These are phyloP conservation scores for Caenorhabditis tropicalis DNA, from an alignment of 1,140 invertebrate genomes.

Conservation along the genomic window DNA sequence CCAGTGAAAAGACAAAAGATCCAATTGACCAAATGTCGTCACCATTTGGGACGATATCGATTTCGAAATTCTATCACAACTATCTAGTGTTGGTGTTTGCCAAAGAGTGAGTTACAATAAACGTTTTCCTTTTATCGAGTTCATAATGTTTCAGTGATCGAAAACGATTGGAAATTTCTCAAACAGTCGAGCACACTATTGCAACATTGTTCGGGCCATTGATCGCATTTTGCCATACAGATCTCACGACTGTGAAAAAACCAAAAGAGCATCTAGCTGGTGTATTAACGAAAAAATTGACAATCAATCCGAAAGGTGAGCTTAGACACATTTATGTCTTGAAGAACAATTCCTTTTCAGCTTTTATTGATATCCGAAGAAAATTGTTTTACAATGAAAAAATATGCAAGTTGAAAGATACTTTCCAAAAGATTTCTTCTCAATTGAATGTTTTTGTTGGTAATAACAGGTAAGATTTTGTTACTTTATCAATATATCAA, in stretches of 20 bases:
- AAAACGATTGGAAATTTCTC: neutral
- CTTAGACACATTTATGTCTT: neutral
- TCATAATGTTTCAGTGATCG: neutral
- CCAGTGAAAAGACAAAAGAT: slow-evolving; percentile 17
- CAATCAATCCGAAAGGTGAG: neutral
- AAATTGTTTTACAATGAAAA: slow-evolving; percentile 11
- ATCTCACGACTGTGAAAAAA: slow-evolving; percentile 18
- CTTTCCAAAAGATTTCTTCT: slow-evolving; percentile 12
- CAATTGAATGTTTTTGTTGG: neutral
- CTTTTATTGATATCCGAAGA: neutral
- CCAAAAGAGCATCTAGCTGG: neutral
- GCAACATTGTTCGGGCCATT: slow-evolving; percentile 4
- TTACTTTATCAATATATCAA: neutral
- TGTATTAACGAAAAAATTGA: neutral
- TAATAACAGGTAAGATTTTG: neutral
- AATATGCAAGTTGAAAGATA: neutral
- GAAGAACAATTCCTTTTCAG: neutral
- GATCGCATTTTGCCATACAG: slow-evolving; percentile 2
- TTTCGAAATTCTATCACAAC: slow-evolving; percentile 11
- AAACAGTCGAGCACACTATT: slow-evolving; percentile 1
- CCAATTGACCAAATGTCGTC: neutral
- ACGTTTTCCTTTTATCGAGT: neutral
- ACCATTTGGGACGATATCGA: slow-evolving; percentile 13
- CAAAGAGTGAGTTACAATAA: slow-evolving; percentile 17
- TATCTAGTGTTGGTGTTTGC: slow-evolving; percentile 32